Conservation (phyloP, 2,888 invertebrate species). For the Agriopis aurantiaria region DNA sequence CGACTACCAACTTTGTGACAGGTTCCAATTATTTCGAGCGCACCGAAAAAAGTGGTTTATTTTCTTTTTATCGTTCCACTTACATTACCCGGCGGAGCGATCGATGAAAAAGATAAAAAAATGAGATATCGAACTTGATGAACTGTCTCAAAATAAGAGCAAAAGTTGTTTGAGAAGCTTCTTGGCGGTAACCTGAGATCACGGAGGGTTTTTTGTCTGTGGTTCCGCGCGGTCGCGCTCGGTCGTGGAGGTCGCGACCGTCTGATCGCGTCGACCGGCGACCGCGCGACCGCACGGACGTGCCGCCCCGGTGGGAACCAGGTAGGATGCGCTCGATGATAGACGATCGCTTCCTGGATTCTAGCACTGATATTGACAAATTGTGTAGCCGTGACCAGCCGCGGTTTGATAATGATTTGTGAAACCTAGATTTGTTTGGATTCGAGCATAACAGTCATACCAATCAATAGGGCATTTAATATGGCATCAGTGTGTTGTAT, state of each 20-base stretch:
- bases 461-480: no score
- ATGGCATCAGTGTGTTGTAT: no score
- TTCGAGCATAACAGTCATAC: no score
- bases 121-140: slow-evolving; percentile 57
- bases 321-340: slow-evolving; percentile 53
- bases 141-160: slow-evolving; percentile 70
- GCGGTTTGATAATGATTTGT: no score
- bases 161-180: slow-evolving; percentile 60
- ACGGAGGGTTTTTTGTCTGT: slow-evolving; percentile 63
- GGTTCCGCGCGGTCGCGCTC: slow-evolving; percentile 49
- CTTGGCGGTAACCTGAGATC: slow-evolving; percentile 71
- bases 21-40: slow-evolving; percentile 42
- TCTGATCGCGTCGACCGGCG: slow-evolving; percentile 47
- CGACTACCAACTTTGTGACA: slow-evolving; percentile 43
- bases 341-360: slow-evolving; percentile 61
- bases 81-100: slow-evolving; percentile 37
- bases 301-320: slow-evolving; percentile 70
- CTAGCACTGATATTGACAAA: slow-evolving; percentile 33
- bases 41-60: slow-evolving; percentile 40
- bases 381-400: slow-evolving; percentile 9
- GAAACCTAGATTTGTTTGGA: no score
- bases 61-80: slow-evolving; percentile 47
- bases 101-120: slow-evolving; percentile 42
- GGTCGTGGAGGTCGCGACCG: slow-evolving; percentile 69
- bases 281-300: slow-evolving; percentile 53